Evolutionary conservation across 1,140 invertebrate genomes (phyloP).

Genomic region (Pectinophora gossypiella): DNA sequence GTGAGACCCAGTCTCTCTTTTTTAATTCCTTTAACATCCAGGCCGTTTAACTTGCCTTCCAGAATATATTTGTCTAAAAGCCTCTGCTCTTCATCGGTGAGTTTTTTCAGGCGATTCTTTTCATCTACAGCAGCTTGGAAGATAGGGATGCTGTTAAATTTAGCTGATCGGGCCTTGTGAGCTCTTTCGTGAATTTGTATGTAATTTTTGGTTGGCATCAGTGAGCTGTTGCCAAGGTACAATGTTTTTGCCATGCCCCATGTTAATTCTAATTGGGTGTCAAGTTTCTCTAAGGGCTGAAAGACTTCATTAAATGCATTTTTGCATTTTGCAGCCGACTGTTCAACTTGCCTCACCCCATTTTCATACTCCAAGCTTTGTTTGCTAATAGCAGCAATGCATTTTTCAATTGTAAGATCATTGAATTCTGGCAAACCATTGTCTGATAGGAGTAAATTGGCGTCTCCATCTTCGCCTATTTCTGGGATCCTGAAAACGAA

Average conservation of each 20-base stretch:
- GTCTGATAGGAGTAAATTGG: constrained; percentile 84
- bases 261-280: constrained; percentile 85
- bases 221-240: constrained; percentile 86
- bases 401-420: constrained; percentile 87
- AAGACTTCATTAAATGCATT: constrained; percentile 86
- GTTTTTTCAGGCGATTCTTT: constrained; percentile 72
- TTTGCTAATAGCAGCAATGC: constrained; percentile 87
- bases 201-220: constrained; percentile 87
- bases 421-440: constrained; percentile 87
- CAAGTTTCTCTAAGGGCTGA: constrained; percentile 84
- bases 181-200: constrained; percentile 84
- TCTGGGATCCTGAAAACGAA: constrained; percentile 86
- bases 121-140: constrained; percentile 82
- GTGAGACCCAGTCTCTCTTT: constrained; percentile 70
- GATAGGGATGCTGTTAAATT: constrained; percentile 81
- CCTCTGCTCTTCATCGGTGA: constrained; percentile 82
- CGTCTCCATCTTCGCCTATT: constrained; percentile 87
- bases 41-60: constrained; percentile 88
- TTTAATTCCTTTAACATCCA: constrained; percentile 71
- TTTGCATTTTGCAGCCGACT: constrained; percentile 70
- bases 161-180: constrained; percentile 77
- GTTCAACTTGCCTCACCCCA: constrained; percentile 80
- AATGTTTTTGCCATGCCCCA: constrained; percentile 91
- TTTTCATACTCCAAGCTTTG: constrained; percentile 90
- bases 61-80: constrained; percentile 86